Percentiles rank a stretch among this genome's conserved stretches.
These are phyloP conservation scores for fruit fly (Drosophila melanogaster) DNA, from an alignment of 1,140 invertebrate species.

Conservation along the genomic window Release_6_plus_ISO1_MT NT_033779.5:10325501-10326000, in stretches of 20 bases:
- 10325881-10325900: conserved; percentile 98
- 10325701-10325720: conserved; percentile 97
- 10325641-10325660: conserved; percentile 99
- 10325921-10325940: conserved; percentile 94
- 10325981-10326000: conserved; percentile 98
- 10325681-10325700: conserved; percentile 99
- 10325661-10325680: conserved; percentile 99
- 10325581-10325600: conserved; percentile 98
- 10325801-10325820: conserved; percentile 98
- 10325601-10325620: conserved; percentile 96
- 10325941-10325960: conserved; percentile 95
- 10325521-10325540: conserved; percentile 97
- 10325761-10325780: conserved; percentile 96
- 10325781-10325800: conserved; percentile 99
- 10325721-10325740: conserved; percentile 96
- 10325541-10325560: conserved; percentile 98
- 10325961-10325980: conserved; percentile 98
- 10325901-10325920: conserved; percentile 99
- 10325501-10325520: conserved; percentile 97
- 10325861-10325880: conserved; percentile 97
- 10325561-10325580: conserved; percentile 95
- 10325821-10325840: conserved; percentile 95
- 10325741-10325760: conserved; percentile 93
- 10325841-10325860: conserved; percentile 95
- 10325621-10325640: conserved; percentile 97